A percentile compares a stretch with the other conserved stretches of the same genome.
Conservation (phyloP, 2,113 vertebrate genomes). For the Desmodus rotundus region DNA sequence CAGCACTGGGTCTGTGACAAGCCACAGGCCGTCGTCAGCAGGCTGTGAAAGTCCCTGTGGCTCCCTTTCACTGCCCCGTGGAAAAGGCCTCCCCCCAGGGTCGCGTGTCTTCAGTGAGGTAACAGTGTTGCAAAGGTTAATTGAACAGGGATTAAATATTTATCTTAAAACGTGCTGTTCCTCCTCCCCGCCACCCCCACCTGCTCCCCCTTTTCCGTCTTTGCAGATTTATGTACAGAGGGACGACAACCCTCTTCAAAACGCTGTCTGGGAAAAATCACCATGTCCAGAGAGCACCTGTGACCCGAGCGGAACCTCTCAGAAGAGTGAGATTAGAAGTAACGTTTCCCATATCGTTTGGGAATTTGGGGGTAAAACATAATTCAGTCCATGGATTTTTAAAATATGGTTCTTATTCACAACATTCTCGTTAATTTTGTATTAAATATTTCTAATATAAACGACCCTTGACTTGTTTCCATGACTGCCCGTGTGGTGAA, state of each 20-base stretch:
- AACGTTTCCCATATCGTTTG: neutral
- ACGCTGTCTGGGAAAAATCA: neutral
- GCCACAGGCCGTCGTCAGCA: rapidly evolving
- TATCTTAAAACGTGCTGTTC: neutral
- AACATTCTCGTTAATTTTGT: neutral
- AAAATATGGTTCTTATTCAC: neutral
- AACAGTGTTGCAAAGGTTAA: neutral
- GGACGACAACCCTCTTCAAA: neutral
- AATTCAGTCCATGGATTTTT: neutral
- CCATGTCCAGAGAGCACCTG: rapidly evolving
- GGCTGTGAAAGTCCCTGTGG: rapidly evolving
- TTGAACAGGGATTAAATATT: neutral
- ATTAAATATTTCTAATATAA: neutral
- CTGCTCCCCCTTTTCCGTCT: neutral
- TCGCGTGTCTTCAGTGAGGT: neutral
- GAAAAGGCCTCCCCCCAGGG: neutral
- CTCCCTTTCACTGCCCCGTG: rapidly evolving
- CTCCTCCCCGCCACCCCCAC: too few relatives aligned
- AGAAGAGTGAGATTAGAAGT: neutral
- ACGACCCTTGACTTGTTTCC: neutral
- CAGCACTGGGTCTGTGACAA: rapidly evolving
- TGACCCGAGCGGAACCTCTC: neutral
- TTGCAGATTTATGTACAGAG: neutral
- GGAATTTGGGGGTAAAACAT: neutral
- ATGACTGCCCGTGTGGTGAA: neutral